A percentile compares a stretch with the other conserved stretches of the same genome.
phyloP scores from a whole-genome alignment of 2,888 invertebrate species.

The Lithophane ornitopus region DNA sequence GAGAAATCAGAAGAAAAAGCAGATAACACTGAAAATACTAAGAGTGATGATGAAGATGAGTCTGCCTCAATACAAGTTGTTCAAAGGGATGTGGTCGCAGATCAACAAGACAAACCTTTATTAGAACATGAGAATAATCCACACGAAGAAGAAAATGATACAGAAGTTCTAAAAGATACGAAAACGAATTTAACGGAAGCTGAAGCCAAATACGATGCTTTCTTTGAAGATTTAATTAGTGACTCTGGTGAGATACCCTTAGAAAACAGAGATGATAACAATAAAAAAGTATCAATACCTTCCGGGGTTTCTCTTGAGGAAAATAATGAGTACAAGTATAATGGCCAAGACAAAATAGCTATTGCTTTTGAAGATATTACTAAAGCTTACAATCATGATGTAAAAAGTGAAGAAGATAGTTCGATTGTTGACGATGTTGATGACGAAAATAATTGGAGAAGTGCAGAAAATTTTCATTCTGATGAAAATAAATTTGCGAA shows the following conservation, averaged over 20 bases:
- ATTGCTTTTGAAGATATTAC: constrained; percentile 32
- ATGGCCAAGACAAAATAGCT: constrained; percentile 31
- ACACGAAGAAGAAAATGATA: not conserved
- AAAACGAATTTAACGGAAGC: constrained; percentile 14
- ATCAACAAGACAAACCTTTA: constrained; percentile 9
- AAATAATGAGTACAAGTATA: constrained; percentile 7
- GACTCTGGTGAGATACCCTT: constrained; percentile 36
- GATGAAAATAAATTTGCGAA: constrained; percentile 24
- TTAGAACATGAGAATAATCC: constrained; percentile 5
- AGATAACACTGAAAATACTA: constrained; percentile 12
- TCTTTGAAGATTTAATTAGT: constrained; percentile 43
- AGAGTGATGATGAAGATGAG: constrained; percentile 24
- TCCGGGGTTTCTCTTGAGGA: not conserved
- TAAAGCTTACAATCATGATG: constrained; percentile 8
- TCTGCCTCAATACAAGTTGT: constrained; percentile 54
- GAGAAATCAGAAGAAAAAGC: constrained; percentile 14
- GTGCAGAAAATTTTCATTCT: constrained; percentile 42
- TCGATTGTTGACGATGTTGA: constrained; percentile 3
- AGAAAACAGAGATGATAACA: constrained; percentile 10
- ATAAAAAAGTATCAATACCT: constrained; percentile 2
- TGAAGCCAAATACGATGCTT: constrained; percentile 24
- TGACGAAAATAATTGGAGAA: constrained; percentile 44
- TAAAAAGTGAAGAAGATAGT: constrained; percentile 18
- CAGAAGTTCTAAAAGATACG: not conserved
- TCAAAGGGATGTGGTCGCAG: not conserved